Conservation (phyloP, 2,888 invertebrate species). For the Drosophila rubida region DNA sequence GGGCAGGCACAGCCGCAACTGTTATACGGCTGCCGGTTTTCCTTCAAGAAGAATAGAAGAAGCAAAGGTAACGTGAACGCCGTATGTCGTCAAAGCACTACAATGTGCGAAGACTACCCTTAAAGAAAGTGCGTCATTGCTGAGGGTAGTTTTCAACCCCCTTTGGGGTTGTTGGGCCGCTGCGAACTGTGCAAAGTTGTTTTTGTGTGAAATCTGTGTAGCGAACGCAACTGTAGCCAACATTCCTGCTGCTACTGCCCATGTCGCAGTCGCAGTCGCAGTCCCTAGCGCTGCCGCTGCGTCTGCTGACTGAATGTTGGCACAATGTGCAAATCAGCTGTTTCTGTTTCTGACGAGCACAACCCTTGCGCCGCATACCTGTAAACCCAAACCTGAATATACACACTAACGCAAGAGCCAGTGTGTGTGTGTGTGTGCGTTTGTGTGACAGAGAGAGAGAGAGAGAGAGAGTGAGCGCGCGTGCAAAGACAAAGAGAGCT, state of each 20-base stretch:
- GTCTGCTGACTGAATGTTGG: constrained; percentile 8
- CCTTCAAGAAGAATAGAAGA: constrained; percentile 23
- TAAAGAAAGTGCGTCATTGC: constrained; percentile 56
- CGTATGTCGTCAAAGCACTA: neutral
- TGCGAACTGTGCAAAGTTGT: constrained; percentile 31
- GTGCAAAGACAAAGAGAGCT: constrained; percentile 37
- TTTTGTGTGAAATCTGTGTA: constrained; percentile 41
- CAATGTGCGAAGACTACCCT: constrained; percentile 55
- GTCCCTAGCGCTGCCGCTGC: constrained; percentile 4
- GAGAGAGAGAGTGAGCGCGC: constrained; percentile 11
- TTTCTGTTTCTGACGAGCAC: constrained; percentile 53
- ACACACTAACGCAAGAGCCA: neutral
- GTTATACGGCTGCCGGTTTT: constrained; percentile 63
- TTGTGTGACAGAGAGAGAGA: neutral
- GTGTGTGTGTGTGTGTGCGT: neutral
- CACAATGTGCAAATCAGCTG: constrained; percentile 61
- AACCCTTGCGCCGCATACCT: constrained; percentile 57
- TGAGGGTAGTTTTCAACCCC: constrained; percentile 46
- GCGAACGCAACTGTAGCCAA: constrained; percentile 38
- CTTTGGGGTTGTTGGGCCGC: constrained; percentile 50
- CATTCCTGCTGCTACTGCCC: constrained; percentile 28
- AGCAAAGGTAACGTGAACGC: constrained; percentile 21
- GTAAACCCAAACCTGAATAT: constrained; percentile 29
- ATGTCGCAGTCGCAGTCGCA: neutral
- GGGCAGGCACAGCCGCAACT: constrained; percentile 9